Base-by-base conservation (phyloP, 2,113 vertebrate species). In the Brachyistius frenatus region DNA sequence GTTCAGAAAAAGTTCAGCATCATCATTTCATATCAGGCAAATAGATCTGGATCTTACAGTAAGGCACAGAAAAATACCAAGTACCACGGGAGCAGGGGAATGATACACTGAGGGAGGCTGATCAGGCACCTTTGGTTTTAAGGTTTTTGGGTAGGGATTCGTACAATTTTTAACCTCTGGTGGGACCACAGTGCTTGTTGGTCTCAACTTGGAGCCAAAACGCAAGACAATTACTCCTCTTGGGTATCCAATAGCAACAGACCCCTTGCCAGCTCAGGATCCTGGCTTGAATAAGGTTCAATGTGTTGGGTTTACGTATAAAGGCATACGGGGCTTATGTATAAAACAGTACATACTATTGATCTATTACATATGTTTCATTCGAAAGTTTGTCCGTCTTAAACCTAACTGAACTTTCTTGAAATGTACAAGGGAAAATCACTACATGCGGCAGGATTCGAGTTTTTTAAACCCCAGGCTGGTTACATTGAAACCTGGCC, bases 61-160 rank as follows among this genome's bases (percentile, higher is more conserved):
- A 72, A 82, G 75, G 66, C 78, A 86, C 76, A 82, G 78, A 83
- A 66, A 72, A 76, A 76, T 60, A 83, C 52, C n/a, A 66, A 73
- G 79, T 81, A 85, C 86, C 81, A 84, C 80, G 83, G 71, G 75
- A 78, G 66, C 33, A 32, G 74, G 37, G 15, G 78, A 81, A 63
- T 75, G 76, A 76, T 46, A 84, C 76, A 86, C 71, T 32, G 13
- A 80, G 62, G 70, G 57, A 81, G 66, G 69, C 73, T 76, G 77
- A 84, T 61, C 62, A 88, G 91, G 86, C 91, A 93, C 89, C 90
- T 92, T 93, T 93, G 93, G 92, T 87, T 94, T 93, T 80, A 76
- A 87, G 81, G 72, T 84, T 86, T 67, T 60, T 63, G 23, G 72
- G 81, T 55, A 56, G 55, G 49, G 31, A 52, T 46, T 90, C 32